Evolutionary conservation across 2,113 vertebrate species (phyloP), one percentile per base, ranked within the genome.

Genomic region (Gasterosteus aculeatus): DNA sequence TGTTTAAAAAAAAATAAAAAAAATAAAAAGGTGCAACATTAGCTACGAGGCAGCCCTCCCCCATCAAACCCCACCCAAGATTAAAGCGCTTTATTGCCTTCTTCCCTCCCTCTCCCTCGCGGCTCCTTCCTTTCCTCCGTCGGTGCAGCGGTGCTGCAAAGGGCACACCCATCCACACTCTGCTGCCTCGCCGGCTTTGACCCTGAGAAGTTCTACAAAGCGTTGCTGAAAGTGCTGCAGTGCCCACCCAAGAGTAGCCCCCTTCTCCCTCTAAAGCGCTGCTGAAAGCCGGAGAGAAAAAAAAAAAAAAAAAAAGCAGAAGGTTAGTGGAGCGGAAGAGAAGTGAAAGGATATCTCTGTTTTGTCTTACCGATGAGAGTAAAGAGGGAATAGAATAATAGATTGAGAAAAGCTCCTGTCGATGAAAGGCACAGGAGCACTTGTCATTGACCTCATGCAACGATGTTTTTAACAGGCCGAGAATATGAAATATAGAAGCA

Each of bases 81-180:
- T 70, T 63, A 80, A 83, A 82, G 51, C 71, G 61, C 80, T 85
- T 57, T 10, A 22, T 64, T 78, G 80, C 62, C 71, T 80, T 57
- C 78, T 64, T 66, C 77, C 11, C 47, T 58, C 65, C 77, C 64
- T 66, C 77, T 53, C 10, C 75, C 64, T 62, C 77, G 47, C 10
- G 10, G 47, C 69, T 81, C 78, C 61, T 54, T 62, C 49, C 70
- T 72, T 38, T 65, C 3, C 4, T 62, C 14, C 54, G 82, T 78
- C 60, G 80, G 72, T 81, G 86, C 87, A 84, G 81, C 31, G 88
- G 80, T 87, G 88, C 92, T 91, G 92, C 93, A 93, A 91, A 86
- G 88, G 92, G 90, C 92, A 91, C 91, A 88, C 91, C 90, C 88
- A 85, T 68, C 61, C 72, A 62, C 69, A 60, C 76, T 73, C 77